phyloP scores from a whole-genome alignment of 2,113 vertebrate species.

The Dicrurus megarhynchus region DNA sequence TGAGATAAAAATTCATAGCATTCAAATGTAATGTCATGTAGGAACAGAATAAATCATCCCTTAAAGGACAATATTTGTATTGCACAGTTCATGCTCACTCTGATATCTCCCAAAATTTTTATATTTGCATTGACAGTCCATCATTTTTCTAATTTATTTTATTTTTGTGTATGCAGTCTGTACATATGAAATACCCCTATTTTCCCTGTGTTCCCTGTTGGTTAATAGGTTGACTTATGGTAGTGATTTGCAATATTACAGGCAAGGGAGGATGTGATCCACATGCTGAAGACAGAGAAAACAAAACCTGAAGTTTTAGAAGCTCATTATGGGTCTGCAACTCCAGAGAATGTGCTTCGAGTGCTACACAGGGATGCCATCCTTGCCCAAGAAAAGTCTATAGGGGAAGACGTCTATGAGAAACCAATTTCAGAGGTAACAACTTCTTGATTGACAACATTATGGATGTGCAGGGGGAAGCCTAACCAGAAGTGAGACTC shows the following conservation, averaged over 20 bases:
- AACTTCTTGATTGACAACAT: not conserved
- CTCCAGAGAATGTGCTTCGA: constrained; percentile 82
- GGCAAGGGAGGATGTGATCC: constrained; percentile 95
- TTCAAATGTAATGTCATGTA: not conserved
- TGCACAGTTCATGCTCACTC: not conserved
- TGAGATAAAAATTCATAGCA: not conserved
- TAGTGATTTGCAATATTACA: constrained; percentile 61
- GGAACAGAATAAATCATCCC: not conserved
- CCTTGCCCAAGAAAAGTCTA: constrained; percentile 69
- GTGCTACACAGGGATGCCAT: constrained; percentile 88
- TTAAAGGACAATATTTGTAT: not conserved
- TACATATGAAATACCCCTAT: not conserved
- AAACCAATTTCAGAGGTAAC: constrained; percentile 92
- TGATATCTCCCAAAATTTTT: not conserved
- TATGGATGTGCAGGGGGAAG: not conserved
- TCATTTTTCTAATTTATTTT: not conserved
- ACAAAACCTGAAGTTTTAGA: constrained; percentile 85
- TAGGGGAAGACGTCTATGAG: constrained; percentile 88
- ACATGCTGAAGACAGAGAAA: constrained; percentile 87
- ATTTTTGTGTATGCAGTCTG: not conserved
- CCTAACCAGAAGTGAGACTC: not conserved
- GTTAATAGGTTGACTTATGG: constrained; percentile 17
- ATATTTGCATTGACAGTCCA: not conserved
- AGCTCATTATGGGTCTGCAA: constrained; percentile 88
- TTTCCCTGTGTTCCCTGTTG: not conserved